phyloP scores from a whole-genome alignment of 1,140 invertebrate genomes.

The Druon quercuslanigerum region DNA sequence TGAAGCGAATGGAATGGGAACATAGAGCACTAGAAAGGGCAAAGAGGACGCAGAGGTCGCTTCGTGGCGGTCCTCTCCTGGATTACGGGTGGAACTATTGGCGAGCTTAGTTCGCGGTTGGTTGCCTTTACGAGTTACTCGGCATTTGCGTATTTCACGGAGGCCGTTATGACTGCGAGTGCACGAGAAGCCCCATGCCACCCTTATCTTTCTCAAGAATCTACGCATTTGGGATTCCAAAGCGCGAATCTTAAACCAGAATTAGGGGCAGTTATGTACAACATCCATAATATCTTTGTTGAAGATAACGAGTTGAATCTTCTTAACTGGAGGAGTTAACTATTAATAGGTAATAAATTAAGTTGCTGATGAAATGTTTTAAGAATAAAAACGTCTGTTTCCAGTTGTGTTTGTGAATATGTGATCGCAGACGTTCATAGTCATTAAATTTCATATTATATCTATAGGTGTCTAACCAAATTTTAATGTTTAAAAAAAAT shows the following conservation, averaged over 20 bases:
- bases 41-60: conserved; percentile 29
- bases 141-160: conserved; percentile 66
- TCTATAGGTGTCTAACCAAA: no score
- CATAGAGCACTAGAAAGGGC: conserved; percentile 12
- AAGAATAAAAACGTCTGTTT: no score
- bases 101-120: conserved; percentile 64
- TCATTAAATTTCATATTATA: no score
- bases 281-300: not conserved
- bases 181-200: conserved; percentile 38
- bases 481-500: no score
- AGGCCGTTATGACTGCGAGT: conserved; percentile 59
- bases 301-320: not conserved
- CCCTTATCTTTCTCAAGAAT: conserved; percentile 49
- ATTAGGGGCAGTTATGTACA: not conserved
- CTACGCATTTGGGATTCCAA: conserved; percentile 51
- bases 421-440: no score
- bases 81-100: conserved; percentile 62
- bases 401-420: no score
- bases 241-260: conserved; percentile 33
- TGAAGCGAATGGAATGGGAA: not conserved
- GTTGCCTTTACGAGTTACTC: conserved; percentile 65
- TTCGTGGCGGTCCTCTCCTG: conserved; percentile 48
- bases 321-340: not conserved
- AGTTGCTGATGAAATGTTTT: no score
- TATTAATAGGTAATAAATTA: no score